phyloP scores from a whole-genome alignment of 1,140 invertebrate species.

The Drosophila novamexicana region DNA sequence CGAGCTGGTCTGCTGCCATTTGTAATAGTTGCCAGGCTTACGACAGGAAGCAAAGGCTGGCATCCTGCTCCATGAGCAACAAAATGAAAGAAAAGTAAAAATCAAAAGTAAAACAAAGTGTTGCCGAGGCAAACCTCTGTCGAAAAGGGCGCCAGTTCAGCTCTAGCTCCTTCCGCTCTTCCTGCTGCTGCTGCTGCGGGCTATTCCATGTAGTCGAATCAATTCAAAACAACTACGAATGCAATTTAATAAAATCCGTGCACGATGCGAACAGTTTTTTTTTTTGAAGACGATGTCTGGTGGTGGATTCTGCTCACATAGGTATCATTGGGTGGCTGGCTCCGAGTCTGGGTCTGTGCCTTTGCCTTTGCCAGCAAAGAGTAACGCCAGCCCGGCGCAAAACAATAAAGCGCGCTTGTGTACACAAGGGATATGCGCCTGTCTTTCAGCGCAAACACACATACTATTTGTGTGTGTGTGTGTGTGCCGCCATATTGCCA shows the following conservation, averaged over 20 bases:
- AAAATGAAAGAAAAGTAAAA: slow-evolving; percentile 70
- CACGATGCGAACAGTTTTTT: slow-evolving; percentile 65
- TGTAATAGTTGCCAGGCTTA: slow-evolving; percentile 73
- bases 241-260: slow-evolving; percentile 84
- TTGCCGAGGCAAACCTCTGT: slow-evolving; percentile 30
- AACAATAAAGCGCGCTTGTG: slow-evolving; percentile 83
- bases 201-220: slow-evolving; percentile 74
- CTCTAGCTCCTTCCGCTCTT: slow-evolving; percentile 1
- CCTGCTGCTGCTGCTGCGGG: slow-evolving; percentile 55
- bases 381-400: slow-evolving; percentile 72
- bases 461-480: slow-evolving; percentile 33
- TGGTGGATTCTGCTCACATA: slow-evolving; percentile 41
- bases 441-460: slow-evolving; percentile 53
- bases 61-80: slow-evolving; percentile 29
- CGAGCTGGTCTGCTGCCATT: slow-evolving; percentile 50
- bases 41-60: slow-evolving; percentile 16
- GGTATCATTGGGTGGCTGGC: slow-evolving; percentile 32
- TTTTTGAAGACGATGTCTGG: slow-evolving; percentile 55
- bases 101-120: slow-evolving; percentile 75
- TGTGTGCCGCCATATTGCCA: slow-evolving; percentile 73
- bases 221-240: slow-evolving; percentile 84
- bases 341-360: slow-evolving; percentile 15
- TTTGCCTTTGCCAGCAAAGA: slow-evolving; percentile 43
- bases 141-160: slow-evolving; percentile 33
- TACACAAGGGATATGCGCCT: slow-evolving; percentile 83